These are phyloP conservation scores for Tenebrio molitor DNA, from an alignment of 1,140 invertebrate genomes.

Conservation along the genomic window DNA sequence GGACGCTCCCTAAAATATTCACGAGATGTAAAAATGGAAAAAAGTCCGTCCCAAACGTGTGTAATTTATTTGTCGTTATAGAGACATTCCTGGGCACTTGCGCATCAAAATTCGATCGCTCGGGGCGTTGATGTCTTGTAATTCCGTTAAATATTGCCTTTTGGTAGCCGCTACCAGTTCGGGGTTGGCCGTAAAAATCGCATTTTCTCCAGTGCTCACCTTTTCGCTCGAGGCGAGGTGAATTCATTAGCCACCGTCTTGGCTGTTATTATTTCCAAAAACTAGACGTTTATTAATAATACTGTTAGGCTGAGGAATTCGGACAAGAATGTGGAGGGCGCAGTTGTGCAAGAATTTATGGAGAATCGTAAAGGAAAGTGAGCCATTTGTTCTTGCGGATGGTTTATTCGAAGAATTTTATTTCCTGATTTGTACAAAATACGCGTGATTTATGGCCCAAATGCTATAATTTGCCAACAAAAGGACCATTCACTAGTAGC, in stretches of 20 bases:
- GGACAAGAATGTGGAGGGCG: too few relatives aligned
- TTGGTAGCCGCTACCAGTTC: not conserved
- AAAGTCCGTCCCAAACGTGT: not conserved
- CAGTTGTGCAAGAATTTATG: too few relatives aligned
- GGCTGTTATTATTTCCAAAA: not conserved
- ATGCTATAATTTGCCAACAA: too few relatives aligned
- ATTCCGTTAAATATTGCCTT: not conserved
- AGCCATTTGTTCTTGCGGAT: too few relatives aligned
- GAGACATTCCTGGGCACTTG: conserved; percentile 5
- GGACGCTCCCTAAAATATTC: not conserved
- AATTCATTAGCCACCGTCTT: not conserved
- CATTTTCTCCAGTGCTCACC: not conserved
- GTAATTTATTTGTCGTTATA: conserved; percentile 40
- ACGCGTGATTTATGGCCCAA: too few relatives aligned
- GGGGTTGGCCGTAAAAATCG: not conserved
- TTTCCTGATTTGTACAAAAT: too few relatives aligned
- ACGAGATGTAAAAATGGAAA: not conserved
- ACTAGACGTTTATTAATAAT: conserved; percentile 5
- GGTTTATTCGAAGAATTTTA: too few relatives aligned
- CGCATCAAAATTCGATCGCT: conserved; percentile 30
- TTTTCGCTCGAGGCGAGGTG: not conserved
- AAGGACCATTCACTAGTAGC: too few relatives aligned
- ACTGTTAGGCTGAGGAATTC: too few relatives aligned
- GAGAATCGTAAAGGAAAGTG: too few relatives aligned
- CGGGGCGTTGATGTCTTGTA: not conserved